Conservation (phyloP, 2,113 vertebrate species). For the Paralichthys olivaceus region DNA sequence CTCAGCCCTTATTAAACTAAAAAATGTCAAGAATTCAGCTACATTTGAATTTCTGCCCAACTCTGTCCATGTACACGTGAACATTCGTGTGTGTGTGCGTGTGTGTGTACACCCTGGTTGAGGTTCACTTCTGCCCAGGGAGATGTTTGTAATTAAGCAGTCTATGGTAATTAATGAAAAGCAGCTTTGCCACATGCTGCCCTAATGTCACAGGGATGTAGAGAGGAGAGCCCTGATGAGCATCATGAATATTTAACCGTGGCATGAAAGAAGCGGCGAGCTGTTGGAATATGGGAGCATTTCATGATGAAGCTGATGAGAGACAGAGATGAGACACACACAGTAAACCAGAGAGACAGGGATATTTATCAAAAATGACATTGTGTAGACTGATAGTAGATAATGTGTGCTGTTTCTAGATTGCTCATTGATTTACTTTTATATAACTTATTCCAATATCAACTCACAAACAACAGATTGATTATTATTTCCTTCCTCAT, state of each 20-base stretch:
- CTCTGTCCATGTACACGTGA: background rate
- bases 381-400: too few relatives aligned
- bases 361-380: too few relatives aligned
- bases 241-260: slow-evolving; percentile 72
- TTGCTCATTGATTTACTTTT: background rate
- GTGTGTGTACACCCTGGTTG: slow-evolving; percentile 1
- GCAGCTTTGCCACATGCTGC: slow-evolving; percentile 74
- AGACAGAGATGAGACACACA: slow-evolving; percentile 3
- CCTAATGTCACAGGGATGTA: slow-evolving; percentile 74
- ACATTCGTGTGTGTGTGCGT: background rate
- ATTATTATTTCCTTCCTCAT: background rate
- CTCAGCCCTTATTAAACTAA: background rate
- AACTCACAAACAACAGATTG: background rate
- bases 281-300: slow-evolving; percentile 1
- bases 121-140: slow-evolving; percentile 26
- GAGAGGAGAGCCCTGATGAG: slow-evolving; percentile 58
- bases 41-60: background rate
- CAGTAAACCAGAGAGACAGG: background rate
- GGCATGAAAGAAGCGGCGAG: slow-evolving; percentile 44
- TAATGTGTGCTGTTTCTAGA: too few relatives aligned
- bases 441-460: background rate
- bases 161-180: slow-evolving; percentile 54
- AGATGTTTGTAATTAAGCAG: slow-evolving; percentile 51
- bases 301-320: background rate
- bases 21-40: slow-evolving; percentile 18